Evolutionary conservation across 2,888 invertebrate genomes (phyloP).

Genomic region (Strigamia transsilvanica): DNA sequence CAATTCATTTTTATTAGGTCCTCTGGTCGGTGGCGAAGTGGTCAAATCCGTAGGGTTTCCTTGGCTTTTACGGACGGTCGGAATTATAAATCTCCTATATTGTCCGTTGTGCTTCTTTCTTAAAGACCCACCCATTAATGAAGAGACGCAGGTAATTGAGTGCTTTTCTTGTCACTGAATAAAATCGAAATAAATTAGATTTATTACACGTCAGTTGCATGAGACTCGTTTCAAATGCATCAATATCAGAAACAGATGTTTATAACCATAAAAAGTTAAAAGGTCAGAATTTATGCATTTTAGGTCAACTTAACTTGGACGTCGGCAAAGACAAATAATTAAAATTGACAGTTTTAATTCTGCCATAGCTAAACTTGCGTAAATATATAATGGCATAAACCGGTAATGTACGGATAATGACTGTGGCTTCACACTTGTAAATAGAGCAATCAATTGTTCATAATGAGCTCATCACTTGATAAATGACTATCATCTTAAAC

Average conservation of each 20-base stretch:
- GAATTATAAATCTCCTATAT: constrained; percentile 74
- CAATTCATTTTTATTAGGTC: constrained; percentile 68
- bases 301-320: neutral
- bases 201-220: neutral
- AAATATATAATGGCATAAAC: neutral
- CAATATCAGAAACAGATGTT: constrained; percentile 20
- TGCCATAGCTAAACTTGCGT: neutral
- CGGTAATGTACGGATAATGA: neutral
- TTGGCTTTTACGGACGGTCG: constrained; percentile 78
- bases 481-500: neutral
- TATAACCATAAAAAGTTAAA: neutral
- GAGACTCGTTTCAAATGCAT: neutral
- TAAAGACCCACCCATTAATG: constrained; percentile 57
- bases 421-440: neutral
- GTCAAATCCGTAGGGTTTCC: constrained; percentile 76
- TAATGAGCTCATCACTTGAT: neutral
- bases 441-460: constrained; percentile 18
- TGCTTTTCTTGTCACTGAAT: neutral
- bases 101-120: constrained; percentile 71
- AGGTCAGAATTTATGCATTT: neutral
- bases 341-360: constrained; percentile 15
- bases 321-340: neutral
- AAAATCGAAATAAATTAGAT: neutral
- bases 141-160: constrained; percentile 57
- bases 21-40: constrained; percentile 76